Conservation (phyloP, 2,888 invertebrate genomes). For the Sinotaia quadrata region DNA sequence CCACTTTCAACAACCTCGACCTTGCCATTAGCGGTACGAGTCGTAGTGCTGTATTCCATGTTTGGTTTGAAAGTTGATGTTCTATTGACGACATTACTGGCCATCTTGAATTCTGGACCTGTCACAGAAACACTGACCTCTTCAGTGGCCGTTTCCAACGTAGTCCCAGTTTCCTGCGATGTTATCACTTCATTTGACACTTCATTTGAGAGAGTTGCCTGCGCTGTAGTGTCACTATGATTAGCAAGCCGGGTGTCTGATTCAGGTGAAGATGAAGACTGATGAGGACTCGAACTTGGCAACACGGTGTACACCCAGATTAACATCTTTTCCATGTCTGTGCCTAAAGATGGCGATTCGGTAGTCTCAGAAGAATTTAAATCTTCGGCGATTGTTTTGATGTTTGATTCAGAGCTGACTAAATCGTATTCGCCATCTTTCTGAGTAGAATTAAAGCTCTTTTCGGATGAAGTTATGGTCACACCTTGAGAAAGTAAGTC, state of each 20-base stretch:
- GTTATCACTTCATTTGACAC: not conserved
- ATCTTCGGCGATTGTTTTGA: too few species aligned
- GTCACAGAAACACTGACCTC: not conserved
- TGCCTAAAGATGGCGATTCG: not conserved
- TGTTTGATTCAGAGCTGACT: too few species aligned
- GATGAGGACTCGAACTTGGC: conserved; percentile 4
- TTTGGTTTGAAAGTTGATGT: not conserved
- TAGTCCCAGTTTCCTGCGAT: too few species aligned
- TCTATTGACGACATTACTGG: not conserved
- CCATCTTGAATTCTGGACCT: not conserved
- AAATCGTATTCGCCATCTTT: too few species aligned
- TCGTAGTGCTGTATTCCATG: not conserved
- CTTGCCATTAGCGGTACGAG: too few species aligned
- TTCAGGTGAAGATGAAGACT: not conserved
- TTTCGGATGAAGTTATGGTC: too few species aligned
- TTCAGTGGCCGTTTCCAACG: not conserved
- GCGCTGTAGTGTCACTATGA: not conserved
- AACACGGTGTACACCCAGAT: conserved; percentile 28
- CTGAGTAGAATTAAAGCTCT: too few species aligned
- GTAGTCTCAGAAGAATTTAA: too few species aligned
- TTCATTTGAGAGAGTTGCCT: not conserved
- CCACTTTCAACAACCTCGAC: too few species aligned
- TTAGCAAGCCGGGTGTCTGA: not conserved
- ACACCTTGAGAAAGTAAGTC: too few species aligned
- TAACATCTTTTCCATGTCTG: conserved; percentile 15